Conservation (phyloP, 2,113 vertebrate genomes). For the Alethe castanea region DNA sequence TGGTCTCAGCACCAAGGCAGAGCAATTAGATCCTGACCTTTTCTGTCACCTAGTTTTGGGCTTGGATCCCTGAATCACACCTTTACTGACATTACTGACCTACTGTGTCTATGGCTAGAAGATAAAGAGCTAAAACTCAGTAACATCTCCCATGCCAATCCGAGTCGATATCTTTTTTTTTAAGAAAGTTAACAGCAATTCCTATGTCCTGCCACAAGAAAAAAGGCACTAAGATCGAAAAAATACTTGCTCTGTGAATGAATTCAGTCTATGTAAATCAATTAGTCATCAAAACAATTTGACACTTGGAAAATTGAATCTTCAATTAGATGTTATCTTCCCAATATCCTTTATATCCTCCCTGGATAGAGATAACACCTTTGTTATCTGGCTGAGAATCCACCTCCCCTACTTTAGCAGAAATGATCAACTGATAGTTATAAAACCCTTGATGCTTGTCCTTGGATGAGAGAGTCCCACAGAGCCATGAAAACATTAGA, state of each 20-base stretch:
- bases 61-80: neutral
- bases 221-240: neutral
- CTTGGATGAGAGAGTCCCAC: constrained; percentile 69
- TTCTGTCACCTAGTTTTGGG: neutral
- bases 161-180: neutral
- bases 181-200: neutral
- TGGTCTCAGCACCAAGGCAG: neutral
- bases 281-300: constrained; percentile 76
- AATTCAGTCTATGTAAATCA: constrained; percentile 70
- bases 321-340: constrained; percentile 78
- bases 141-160: neutral
- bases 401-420: constrained; percentile 78
- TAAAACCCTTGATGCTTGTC: constrained; percentile 77
- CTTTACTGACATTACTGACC: neutral
- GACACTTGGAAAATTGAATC: constrained; percentile 70
- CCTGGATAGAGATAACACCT: constrained; percentile 77
- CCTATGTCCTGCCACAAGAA: neutral
- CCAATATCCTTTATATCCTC: constrained; percentile 79
- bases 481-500: constrained; percentile 61
- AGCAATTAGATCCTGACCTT: constrained; percentile 23
- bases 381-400: constrained; percentile 80
- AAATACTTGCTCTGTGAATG: constrained; percentile 30
- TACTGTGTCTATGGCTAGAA: neutral
- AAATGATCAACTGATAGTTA: constrained; percentile 85
- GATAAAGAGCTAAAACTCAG: neutral